Conservation (phyloP, 2,797 vertebrate genomes). For the Spinibarbus caldwelli region DNA sequence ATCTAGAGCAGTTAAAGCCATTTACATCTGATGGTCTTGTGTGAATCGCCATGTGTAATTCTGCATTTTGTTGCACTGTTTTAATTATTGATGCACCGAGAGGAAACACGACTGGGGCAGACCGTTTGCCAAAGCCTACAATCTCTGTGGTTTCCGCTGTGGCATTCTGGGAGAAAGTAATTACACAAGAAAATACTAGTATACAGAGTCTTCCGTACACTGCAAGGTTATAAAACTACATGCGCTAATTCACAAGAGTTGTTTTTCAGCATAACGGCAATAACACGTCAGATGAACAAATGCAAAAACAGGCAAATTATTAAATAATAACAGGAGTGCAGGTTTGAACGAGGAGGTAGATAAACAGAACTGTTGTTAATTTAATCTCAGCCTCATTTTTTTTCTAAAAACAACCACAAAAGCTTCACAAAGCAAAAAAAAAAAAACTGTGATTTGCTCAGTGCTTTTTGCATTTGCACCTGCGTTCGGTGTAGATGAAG, state of each 20-base stretch:
- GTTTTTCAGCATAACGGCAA: slow-evolving; percentile 10
- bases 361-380: slow-evolving; percentile 40
- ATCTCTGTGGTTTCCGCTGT: slow-evolving; percentile 50
- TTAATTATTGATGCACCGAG: slow-evolving; percentile 57
- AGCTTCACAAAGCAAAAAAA: slow-evolving; percentile 50
- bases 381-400: slow-evolving; percentile 12
- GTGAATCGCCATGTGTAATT: slow-evolving; percentile 44
- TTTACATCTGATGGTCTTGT: slow-evolving; percentile 37
- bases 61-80: slow-evolving; percentile 54
- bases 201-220: slow-evolving; percentile 39
- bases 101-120: slow-evolving; percentile 31
- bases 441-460: slow-evolving; percentile 48
- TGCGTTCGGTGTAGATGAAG: slow-evolving; percentile 57
- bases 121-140: slow-evolving; percentile 52
- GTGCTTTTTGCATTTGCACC: slow-evolving; percentile 52
- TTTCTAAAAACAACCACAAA: slow-evolving; percentile 47
- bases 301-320: slow-evolving; percentile 19
- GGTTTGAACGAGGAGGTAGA: slow-evolving; percentile 18
- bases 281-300: slow-evolving; percentile 13
- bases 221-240: slow-evolving; percentile 25
- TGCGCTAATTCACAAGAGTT: slow-evolving; percentile 33
- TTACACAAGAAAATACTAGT: slow-evolving; percentile 56
- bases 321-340: slow-evolving; percentile 23
- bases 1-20: slow-evolving; percentile 30
- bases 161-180: slow-evolving; percentile 55